phyloP scores from a whole-genome alignment of 1,140 invertebrate species.

The Agraylea sexmaculata region DNA sequence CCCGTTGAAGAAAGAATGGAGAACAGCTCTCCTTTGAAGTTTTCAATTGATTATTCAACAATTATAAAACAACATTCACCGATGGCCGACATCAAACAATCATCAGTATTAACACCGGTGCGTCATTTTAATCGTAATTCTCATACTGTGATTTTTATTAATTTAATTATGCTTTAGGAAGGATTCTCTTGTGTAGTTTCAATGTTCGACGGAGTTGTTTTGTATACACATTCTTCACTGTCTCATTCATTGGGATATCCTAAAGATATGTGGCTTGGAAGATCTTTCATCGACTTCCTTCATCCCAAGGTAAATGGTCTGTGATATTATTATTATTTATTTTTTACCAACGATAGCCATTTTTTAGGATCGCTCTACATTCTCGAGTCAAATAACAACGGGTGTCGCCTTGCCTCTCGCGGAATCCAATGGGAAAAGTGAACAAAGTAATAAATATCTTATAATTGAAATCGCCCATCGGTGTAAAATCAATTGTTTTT shows the following conservation, averaged over 20 bases:
- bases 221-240: conserved; percentile 61
- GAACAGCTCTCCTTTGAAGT: too few species aligned
- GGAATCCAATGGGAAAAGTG: conserved; percentile 31
- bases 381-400: conserved; percentile 43
- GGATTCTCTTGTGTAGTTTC: conserved; percentile 70
- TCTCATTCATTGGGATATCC: conserved; percentile 63
- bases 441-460: conserved; percentile 6
- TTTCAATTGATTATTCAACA: too few species aligned
- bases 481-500: conserved; percentile 1
- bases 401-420: conserved; percentile 38
- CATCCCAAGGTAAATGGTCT: conserved; percentile 57
- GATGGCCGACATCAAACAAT: neutral
- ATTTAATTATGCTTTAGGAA: conserved; percentile 38
- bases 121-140: too few species aligned
- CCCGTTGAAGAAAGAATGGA: too few species aligned
- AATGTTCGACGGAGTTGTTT: conserved; percentile 66
- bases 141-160: too few species aligned
- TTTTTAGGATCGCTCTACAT: conserved; percentile 50
- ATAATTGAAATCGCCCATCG: neutral
- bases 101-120: too few species aligned
- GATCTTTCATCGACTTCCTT: conserved; percentile 76
- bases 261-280: conserved; percentile 73
- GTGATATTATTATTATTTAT: conserved; percentile 2
- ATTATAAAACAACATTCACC: neutral
- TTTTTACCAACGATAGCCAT: conserved; percentile 47